Base-by-base conservation (phyloP, 2,888 invertebrate genomes). In the Caprella mutica region DNA sequence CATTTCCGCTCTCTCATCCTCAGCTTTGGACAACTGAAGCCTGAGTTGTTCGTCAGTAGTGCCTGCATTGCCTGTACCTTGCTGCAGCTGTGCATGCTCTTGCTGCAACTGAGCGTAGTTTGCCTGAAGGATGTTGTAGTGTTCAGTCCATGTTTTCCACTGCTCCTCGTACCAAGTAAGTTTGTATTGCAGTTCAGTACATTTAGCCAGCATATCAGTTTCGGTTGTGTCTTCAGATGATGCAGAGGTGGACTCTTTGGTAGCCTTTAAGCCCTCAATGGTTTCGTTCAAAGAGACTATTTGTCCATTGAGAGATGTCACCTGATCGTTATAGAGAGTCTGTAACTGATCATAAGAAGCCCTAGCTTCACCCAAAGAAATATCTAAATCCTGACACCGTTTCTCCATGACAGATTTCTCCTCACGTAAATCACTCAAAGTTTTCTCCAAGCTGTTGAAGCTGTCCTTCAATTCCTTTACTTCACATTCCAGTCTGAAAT, bases 81-180 rank as follows among this genome's bases (percentile, higher is more conserved):
- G 48, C 48, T 29, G 48, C 48, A 48, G 30, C 30, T 48, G 29
- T 30, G 48, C 17, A 27, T 48, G 48, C 30, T 30, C 27, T 14
- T 30, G 48, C 14, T 48, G 48, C 19, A 48, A 17, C n/a, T n/a
- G n/a, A 14, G 2, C 17, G 17, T 9, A 29, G 12, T n/a, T 48
- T 17, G 48, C 17, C 30, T 48, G 48, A 19, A 64, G 44, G 35
- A 58, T 51, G 23, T 44, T 55, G 44, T 60, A 64, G 27, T 58
- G 56, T 9, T 44, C 56, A 9, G 64, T 64, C 60, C 60, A 64
- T 5, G 58, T 52, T 14, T 48, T 6, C 64, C 64, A 64, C 23
- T 64, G 58, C 23, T 64, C 64, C 29, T 64, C 64, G 35, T 64
- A 64, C 64, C 64, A 64, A 8, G 53, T 33, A n/a, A 64, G 56